Base-by-base conservation (phyloP, 2,113 vertebrate species). In the human (Homo sapiens) region DNA sequence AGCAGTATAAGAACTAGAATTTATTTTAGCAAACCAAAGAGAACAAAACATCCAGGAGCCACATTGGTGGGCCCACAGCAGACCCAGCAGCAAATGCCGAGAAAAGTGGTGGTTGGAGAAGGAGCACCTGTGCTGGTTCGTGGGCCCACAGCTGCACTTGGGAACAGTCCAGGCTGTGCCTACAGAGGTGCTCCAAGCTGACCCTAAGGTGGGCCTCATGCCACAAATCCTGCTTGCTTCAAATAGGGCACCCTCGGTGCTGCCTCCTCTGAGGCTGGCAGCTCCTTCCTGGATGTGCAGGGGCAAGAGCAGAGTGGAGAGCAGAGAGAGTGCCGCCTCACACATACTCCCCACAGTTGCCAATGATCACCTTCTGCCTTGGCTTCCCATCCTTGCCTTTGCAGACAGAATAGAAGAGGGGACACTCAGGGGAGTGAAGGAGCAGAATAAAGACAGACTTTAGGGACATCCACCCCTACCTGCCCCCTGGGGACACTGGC, bases 311-410 rank as follows among this genome's bases (percentile, higher is more conserved):
- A 30, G 30, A 61, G 10, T 14, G 30, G 12, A 25, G 16, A 8
- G 14, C 22, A 52, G 20, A 12, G 14, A 35, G 0, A 35, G 3
- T 0, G 0, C 43, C 55, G 23, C 3, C 43, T 99, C 98, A 99
- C 9, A 98, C 98, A 32, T 99, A 99, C 98, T 99, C 99, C 87
- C 99, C 99, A 8, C 99, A 99, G 98, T 99, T 99, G 0, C 99
- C 99, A 81, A 99, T 99, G 88, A 99, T 99, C 96, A 99, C 99
- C 97, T 99, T 99, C 98, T 99, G 99, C 98, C 99, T 99, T 0
- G 99, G 98, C 89, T 99, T 99, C 93, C 99, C 99, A 0, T 99
- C 99, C 93, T 99, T 99, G 97, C 99, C 99, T 99, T 98, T 22
- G 40, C 0, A 9, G 48, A 30, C 4, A 4, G 4, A 81, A 76